phyloP scores from a whole-genome alignment of 2,797 vertebrate species.

The Phyllotis vaccarum region DNA sequence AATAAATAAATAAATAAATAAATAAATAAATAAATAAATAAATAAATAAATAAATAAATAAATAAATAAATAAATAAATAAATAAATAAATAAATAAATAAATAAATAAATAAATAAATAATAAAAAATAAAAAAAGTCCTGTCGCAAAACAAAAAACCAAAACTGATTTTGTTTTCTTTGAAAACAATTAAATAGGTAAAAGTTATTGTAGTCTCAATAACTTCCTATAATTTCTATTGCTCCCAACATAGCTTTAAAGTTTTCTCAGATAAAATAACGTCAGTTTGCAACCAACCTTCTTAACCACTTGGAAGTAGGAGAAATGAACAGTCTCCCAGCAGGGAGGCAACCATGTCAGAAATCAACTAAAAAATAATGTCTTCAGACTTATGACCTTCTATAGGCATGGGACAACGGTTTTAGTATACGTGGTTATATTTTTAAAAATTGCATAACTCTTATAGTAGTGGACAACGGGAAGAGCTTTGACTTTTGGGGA shows the following conservation, averaged over 20 bases:
- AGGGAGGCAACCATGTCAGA: not conserved
- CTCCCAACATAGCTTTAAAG: not conserved
- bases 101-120: too few relatives aligned
- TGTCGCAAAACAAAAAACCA: not conserved
- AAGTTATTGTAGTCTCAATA: not conserved
- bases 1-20: too few relatives aligned
- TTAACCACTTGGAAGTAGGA: not conserved
- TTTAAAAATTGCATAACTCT: too few relatives aligned
- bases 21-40: too few relatives aligned
- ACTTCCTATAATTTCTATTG: not conserved
- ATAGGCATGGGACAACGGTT: not conserved
- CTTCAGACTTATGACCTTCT: not conserved
- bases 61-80: too few relatives aligned
- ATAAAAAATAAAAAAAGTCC: too few relatives aligned
- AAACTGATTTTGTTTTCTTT: not conserved
- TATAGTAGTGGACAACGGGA: not conserved
- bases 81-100: too few relatives aligned
- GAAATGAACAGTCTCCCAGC: not conserved
- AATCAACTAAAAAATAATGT: not conserved
- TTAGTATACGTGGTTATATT: not conserved
- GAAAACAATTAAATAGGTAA: not conserved
- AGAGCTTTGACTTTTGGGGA: too few relatives aligned
- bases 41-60: too few relatives aligned
- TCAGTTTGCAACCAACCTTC: not conserved
- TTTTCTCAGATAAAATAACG: not conserved